A percentile compares a stretch with the other conserved stretches of the same genome.
Evolutionary conservation across 2,113 vertebrate genomes (phyloP).

Genomic region (Trachemys scripta): DNA sequence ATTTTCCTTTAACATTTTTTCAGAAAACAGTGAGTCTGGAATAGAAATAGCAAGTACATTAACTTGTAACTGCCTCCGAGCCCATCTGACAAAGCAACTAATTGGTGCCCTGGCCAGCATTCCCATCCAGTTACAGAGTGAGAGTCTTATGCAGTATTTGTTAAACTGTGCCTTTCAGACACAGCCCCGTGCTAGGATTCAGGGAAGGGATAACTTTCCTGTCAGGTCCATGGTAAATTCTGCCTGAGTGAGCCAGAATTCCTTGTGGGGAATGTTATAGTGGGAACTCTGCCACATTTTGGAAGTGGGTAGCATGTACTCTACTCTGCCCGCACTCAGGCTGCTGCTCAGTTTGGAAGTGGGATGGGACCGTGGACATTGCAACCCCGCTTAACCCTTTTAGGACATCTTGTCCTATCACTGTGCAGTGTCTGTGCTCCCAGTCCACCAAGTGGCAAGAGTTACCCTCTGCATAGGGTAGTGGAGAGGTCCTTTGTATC

Average conservation of each 20-base stretch:
- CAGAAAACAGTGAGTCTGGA: background rate
- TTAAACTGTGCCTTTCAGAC: background rate
- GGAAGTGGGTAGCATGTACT: background rate
- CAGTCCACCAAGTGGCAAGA: background rate
- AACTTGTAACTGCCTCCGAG: background rate
- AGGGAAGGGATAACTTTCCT: background rate
- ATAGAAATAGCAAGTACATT: background rate
- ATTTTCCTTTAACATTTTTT: background rate
- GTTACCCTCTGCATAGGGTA: background rate
- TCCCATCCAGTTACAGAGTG: background rate
- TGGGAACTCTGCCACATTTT: background rate
- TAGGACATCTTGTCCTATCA: no score
- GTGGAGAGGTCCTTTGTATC: background rate
- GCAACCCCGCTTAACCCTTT: background rate
- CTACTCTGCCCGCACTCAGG: background rate
- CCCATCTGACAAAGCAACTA: background rate
- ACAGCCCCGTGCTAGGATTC: rapidly evolving
- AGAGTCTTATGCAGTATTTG: background rate
- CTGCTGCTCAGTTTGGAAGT: background rate
- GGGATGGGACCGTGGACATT: background rate
- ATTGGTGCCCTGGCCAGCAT: background rate
- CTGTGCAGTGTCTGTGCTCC: background rate
- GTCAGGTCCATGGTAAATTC: background rate
- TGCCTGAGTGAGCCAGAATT: background rate
- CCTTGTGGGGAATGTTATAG: background rate